These are phyloP conservation scores for Caretta caretta DNA, from an alignment of 2,113 vertebrate genomes.

Conservation along the genomic window DNA sequence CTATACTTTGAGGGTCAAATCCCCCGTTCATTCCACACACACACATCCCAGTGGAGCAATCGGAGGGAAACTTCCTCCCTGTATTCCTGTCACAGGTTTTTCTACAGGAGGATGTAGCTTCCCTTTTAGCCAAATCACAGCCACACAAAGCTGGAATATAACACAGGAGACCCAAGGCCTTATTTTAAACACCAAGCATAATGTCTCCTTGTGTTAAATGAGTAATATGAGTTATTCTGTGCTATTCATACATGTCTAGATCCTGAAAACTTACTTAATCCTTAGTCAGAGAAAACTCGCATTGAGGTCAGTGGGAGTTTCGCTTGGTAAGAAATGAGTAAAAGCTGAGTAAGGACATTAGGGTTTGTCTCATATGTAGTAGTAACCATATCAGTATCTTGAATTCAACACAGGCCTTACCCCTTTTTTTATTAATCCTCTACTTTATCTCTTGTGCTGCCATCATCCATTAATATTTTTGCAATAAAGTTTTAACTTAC, in stretches of 20 bases:
- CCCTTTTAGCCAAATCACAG: neutral
- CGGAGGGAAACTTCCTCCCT: neutral
- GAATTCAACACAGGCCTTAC: neutral
- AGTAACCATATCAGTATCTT: neutral
- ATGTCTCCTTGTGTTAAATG: slow-evolving; percentile 43
- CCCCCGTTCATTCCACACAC: neutral
- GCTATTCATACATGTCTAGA: slow-evolving; percentile 1
- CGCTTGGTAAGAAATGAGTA: slow-evolving; percentile 18
- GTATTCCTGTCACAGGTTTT: neutral
- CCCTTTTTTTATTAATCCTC: neutral
- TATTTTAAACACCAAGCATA: neutral
- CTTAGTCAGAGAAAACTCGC: slow-evolving; percentile 27
- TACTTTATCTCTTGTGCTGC: neutral
- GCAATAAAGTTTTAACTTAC: neutral
- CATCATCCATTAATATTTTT: neutral
- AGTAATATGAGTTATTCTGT: slow-evolving; percentile 5
- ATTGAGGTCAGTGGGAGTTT: slow-evolving; percentile 40
- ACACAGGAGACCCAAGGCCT: neutral
- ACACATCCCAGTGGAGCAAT: neutral
- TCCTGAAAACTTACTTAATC: slow-evolving; percentile 8
- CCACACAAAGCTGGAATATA: neutral
- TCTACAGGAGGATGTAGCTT: neutral
- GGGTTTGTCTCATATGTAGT: neutral
- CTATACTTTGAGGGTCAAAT: neutral
- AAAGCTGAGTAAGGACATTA: slow-evolving; percentile 33